Evolutionary conservation across 2,797 vertebrate species (phyloP), one percentile per base, ranked within the genome.

Genomic region (Eospalax fontanierii): DNA sequence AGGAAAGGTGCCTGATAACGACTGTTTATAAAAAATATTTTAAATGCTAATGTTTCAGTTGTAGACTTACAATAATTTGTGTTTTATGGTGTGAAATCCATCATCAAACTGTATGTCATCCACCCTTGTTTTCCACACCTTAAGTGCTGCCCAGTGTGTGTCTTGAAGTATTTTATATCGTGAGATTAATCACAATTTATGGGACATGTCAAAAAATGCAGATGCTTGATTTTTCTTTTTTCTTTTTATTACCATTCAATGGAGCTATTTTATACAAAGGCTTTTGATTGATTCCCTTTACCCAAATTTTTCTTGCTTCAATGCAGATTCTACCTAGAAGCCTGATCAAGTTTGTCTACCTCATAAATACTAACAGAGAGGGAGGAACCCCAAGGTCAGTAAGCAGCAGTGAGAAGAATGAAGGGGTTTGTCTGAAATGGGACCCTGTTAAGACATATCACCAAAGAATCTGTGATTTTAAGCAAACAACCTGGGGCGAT

Each of bases 401-500:
- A 88, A 61, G 95, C 40, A 93, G 38, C 96, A 97, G 97, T 33
- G 46, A 97, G 92, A 95, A 75, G 78, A 97, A 97, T 87, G 82
- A 96, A 95, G 90, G 94, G 75, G 79, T 90, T 92, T 5, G 90
- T 88, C 86, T 97, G 97, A 97, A 98, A 98, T 18, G 75, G 95
- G 94, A 86, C 50, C 61, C 82, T 89, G 43, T 33, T n/a, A 66
- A 96, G 95, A 96, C 95, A 96, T 50, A 91, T 96, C 85, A 84
- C 94, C 43, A 94, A 96, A 98, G 90, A 95, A 96, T 63, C 88
- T 94, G 66, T 97, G 94, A 90, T 73, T 97, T 95, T 90, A 96
- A 96, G 83, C 95, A 98, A 98, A 97, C 80, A 97, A 94, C 96
- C 76, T 61, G 92, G 91, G 95, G 95, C 97, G 97, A 97, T 98